A percentile compares a stretch with the other conserved stretches of the same genome.
These are phyloP conservation scores for Conomelus anceps DNA, from an alignment of 2,888 invertebrate species.

Conservation along the genomic window DNA sequence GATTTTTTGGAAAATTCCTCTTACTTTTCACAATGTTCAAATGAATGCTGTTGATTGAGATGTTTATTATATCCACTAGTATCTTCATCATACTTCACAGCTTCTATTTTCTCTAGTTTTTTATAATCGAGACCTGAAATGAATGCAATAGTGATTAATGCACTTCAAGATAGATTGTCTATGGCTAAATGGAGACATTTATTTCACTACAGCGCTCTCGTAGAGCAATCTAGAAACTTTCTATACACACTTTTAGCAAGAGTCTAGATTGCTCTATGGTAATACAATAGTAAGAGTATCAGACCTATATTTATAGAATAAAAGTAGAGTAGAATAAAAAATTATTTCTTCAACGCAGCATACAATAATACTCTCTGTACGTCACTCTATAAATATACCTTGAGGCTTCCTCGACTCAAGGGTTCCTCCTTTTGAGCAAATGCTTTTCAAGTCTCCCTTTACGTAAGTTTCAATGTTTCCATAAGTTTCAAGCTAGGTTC, in stretches of 20 bases:
- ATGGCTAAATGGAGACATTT: neutral
- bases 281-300: neutral
- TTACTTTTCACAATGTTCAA: slow-evolving; percentile 47
- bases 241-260: too few species aligned
- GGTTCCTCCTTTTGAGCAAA: too few species aligned
- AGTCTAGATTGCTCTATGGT: too few species aligned
- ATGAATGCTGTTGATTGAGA: slow-evolving; percentile 47
- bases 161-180: slow-evolving; percentile 25
- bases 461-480: too few species aligned
- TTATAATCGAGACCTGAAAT: slow-evolving; percentile 43
- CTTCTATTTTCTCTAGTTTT: slow-evolving; percentile 20
- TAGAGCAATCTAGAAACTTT: too few species aligned
- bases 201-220: neutral
- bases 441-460: too few species aligned
- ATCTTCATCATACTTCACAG: slow-evolving; percentile 32
- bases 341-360: too few species aligned
- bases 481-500: too few species aligned
- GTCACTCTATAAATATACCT: too few species aligned
- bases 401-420: too few species aligned
- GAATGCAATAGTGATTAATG: neutral
- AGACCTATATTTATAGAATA: neutral
- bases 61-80: slow-evolving; percentile 35
- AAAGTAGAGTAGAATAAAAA: too few species aligned
- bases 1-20: slow-evolving; percentile 14
- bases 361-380: too few species aligned